A percentile compares a stretch with the other conserved stretches of the same genome.
phyloP scores from a whole-genome alignment of 2,797 vertebrate genomes.

The Aplochiton taeniatus region DNA sequence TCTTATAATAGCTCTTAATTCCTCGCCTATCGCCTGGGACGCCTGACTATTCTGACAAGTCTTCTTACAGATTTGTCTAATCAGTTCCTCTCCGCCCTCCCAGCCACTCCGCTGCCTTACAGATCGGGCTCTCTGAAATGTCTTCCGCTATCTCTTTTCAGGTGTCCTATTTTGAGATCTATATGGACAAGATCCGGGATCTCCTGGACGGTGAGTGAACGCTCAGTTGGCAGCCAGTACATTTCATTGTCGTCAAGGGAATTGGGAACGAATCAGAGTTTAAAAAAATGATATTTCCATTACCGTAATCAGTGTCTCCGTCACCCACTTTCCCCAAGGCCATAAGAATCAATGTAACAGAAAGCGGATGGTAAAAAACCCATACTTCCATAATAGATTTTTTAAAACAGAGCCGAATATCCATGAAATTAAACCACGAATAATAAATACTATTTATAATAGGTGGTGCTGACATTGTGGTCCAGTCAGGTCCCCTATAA shows the following conservation, averaged over 20 bases:
- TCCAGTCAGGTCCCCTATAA: no score
- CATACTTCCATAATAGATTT: no score
- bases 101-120: background rate
- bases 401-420: no score
- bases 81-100: slow-evolving; percentile 14
- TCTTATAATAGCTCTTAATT: slow-evolving; percentile 38
- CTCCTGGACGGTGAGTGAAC: slow-evolving; percentile 88
- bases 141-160: slow-evolving; percentile 49
- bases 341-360: no score
- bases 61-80: slow-evolving; percentile 34
- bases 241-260: background rate
- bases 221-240: background rate
- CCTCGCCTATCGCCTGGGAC: slow-evolving; percentile 8
- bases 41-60: slow-evolving; percentile 28
- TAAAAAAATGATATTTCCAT: no score
- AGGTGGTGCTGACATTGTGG: no score
- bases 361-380: no score
- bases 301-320: no score
- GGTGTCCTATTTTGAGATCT: slow-evolving; percentile 98
- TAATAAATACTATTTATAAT: no score
- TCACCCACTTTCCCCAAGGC: no score
- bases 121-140: background rate
- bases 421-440: no score
- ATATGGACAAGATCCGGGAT: slow-evolving; percentile 96
- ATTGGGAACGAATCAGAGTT: background rate